A percentile compares a stretch with the other conserved stretches of the same genome.
phyloP scores from a whole-genome alignment of 1,140 invertebrate genomes.

The Micrasema longulum region DNA sequence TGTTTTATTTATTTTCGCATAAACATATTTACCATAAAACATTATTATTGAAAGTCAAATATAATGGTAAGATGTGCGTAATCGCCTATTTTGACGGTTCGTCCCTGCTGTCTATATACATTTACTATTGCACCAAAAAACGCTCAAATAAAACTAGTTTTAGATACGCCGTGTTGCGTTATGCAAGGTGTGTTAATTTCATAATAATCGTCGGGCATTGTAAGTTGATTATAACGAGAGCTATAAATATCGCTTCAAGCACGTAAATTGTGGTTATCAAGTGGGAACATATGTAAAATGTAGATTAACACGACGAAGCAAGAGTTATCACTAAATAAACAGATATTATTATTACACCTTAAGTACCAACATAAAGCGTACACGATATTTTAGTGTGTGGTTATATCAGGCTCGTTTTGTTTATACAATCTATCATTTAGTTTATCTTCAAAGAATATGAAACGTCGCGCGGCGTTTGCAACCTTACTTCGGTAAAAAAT shows the following conservation, averaged over 20 bases:
- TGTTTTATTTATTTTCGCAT: no score
- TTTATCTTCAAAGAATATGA: slow-evolving; percentile 39
- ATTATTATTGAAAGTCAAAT: no score
- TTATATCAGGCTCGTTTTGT: slow-evolving; percentile 17
- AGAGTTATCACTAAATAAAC: slow-evolving; percentile 34
- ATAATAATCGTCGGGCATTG: slow-evolving; percentile 2
- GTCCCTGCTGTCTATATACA: no score
- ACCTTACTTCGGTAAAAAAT: no score
- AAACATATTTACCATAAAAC: no score
- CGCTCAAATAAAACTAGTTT: no score
- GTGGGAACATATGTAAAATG: slow-evolving; percentile 38
- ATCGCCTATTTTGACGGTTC: no score
- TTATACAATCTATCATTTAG: slow-evolving; percentile 31
- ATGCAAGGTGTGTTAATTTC: no score
- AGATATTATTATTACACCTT: slow-evolving; percentile 23
- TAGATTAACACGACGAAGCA: slow-evolving; percentile 20
- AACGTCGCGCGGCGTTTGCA: slow-evolving; percentile 12
- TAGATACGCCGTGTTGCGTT: no score
- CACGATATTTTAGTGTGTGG: not conserved
- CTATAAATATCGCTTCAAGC: not conserved
- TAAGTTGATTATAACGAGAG: not conserved
- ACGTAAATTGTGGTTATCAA: slow-evolving; percentile 26
- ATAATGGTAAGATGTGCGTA: no score
- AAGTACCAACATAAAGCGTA: not conserved
- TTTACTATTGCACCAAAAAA: no score